Base-by-base conservation (phyloP, 23 tunicate genomes). In the Phallusia fumigata region DNA sequence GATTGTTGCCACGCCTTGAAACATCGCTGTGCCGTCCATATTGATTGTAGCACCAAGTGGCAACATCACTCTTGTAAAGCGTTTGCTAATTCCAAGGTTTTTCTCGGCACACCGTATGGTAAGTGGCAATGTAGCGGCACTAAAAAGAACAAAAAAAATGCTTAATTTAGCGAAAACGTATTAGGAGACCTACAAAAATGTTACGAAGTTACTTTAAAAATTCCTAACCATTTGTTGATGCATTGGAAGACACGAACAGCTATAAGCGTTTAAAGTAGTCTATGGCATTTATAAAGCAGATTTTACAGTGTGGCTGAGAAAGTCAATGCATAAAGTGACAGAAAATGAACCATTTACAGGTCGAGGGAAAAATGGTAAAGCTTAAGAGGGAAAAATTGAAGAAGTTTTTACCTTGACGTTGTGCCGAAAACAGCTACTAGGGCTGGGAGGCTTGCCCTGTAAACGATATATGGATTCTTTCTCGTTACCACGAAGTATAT, bases 11-110 rank as follows among this genome's bases (percentile, higher is more conserved):
- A 96, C 99, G 6, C 99, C 97, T 88, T 96, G 97, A 51, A 96
- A 50, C 30, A 96, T 64, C 21, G 99, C 99, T 35, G 99, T 96
- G 0, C 99, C 99, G 64, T 96, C 96, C 99, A 96, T 96, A 82
- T 96, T 96, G 90, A 96, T 96, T 3, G 99, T 96, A 11, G 99
- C 99, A 13, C 99, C 99, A 13, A 96, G 85, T 31, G 99, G 99
- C 21, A 96, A 79, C 30, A 91, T 89, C 73, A 96, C 88, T 31
- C 79, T 36, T 26, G 94, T 91, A 22, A 96, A 84, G 40, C 94
- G 81, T 35, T 84, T 78, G 78, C 91, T 91, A 32, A 96, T 79
- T 31, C 83, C 83, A 6, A 91, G 64, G 33, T 96, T 96, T n/a
- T 89, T 52, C 74, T 91, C 99, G 30, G 92, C 53, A 75, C 99